These are phyloP conservation scores for Sitobion miscanthi DNA, from an alignment of 1,140 invertebrate genomes.

Conservation along the genomic window DNA sequence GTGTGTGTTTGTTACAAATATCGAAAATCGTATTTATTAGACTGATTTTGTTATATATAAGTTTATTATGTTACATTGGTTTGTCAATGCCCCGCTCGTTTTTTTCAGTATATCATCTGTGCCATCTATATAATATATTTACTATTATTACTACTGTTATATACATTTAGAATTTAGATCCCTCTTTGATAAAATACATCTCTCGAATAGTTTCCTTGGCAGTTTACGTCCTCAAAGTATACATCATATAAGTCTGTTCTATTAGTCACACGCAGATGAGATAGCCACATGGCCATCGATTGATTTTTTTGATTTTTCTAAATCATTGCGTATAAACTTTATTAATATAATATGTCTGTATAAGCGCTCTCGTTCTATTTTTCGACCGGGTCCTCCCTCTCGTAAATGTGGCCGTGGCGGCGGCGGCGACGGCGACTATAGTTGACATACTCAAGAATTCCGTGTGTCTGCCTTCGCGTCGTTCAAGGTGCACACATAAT, in stretches of 20 bases:
- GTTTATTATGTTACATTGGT: not conserved
- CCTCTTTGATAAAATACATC: not conserved
- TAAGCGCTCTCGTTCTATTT: slow-evolving; percentile 19
- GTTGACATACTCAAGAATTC: slow-evolving; percentile 12
- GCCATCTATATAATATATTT: not conserved
- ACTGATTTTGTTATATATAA: slow-evolving; percentile 28
- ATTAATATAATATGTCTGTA: not conserved
- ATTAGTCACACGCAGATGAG: not conserved
- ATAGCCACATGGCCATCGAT: slow-evolving; percentile 32
- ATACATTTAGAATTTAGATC: not conserved
- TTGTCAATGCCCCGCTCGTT: not conserved
- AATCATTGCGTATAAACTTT: not conserved
- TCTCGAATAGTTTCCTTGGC: not conserved
- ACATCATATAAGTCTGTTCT: not conserved
- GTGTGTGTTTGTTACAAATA: not conserved
- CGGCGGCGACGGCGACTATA: too few species aligned
- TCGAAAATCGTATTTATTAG: not conserved
- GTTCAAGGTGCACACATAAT: not conserved
- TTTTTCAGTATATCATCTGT: not conserved
- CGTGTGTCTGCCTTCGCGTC: not conserved
- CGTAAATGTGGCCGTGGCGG: not conserved
- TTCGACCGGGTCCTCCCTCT: not conserved
- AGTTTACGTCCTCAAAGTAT: not conserved
- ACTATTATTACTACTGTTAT: not conserved
- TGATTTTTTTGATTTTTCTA: not conserved